Evolutionary conservation across 2,888 invertebrate genomes (phyloP).

Genomic region (Oscheius myriophilus): DNA sequence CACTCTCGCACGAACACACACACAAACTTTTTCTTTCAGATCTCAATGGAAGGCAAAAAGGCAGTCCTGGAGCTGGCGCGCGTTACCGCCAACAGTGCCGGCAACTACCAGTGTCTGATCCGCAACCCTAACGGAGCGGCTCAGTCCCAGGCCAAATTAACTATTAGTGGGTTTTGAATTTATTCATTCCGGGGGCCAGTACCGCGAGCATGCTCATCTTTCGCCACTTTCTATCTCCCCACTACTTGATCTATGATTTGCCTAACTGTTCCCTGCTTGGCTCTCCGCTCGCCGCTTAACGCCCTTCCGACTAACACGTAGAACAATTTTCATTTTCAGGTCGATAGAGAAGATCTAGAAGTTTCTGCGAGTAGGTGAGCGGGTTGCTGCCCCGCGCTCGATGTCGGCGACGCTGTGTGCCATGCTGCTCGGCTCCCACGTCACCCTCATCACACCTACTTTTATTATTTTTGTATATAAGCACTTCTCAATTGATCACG

Average conservation of each 20-base stretch:
- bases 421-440: too few relatives aligned
- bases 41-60: conserved; percentile 59
- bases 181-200: too few relatives aligned
- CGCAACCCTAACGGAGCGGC: conserved; percentile 67
- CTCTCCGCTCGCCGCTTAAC: conserved; percentile 21
- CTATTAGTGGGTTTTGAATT: conserved; percentile 43
- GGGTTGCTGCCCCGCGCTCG: too few relatives aligned
- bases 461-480: conserved; percentile 27
- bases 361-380: too few relatives aligned
- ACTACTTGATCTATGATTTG: conserved; percentile 14
- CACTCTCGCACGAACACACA: too few relatives aligned
- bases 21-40: conserved; percentile 44
- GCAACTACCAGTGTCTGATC: conserved; percentile 64
- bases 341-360: conserved; percentile 10
- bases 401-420: too few relatives aligned
- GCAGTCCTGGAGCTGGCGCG: conserved; percentile 65
- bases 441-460: too few relatives aligned
- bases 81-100: conserved; percentile 61
- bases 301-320: conserved; percentile 22
- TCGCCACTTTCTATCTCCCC: conserved; percentile 17
- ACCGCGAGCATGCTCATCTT: not conserved
- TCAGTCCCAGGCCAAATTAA: conserved; percentile 66
- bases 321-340: conserved; percentile 19
- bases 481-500: conserved; percentile 11
- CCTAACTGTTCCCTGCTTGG: conserved; percentile 20